A percentile compares a stretch with the other conserved stretches of the same genome.
Evolutionary conservation across 2,888 invertebrate species (phyloP).

Genomic region (Tenthredo scrophulariae): DNA sequence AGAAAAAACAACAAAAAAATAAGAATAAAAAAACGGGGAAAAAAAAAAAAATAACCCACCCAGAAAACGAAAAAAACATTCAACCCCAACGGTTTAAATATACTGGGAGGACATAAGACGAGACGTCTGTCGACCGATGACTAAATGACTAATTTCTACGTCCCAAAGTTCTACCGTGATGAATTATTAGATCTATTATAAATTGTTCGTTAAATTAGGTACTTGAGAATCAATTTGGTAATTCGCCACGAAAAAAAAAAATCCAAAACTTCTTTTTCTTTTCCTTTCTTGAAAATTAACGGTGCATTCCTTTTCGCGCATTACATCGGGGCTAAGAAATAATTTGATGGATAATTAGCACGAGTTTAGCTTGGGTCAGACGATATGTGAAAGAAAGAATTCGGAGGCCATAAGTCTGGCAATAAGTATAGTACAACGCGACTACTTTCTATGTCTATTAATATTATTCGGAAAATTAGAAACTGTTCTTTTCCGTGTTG

Average conservation of each 20-base stretch:
- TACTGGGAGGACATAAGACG: slow-evolving; percentile 63
- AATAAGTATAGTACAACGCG: neutral
- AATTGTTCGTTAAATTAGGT: slow-evolving; percentile 10
- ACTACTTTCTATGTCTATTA: slow-evolving; percentile 4
- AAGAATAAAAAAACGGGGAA: neutral
- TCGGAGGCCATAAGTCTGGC: neutral
- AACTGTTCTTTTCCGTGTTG: neutral
- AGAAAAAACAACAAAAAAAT: neutral
- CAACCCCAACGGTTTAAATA: slow-evolving; percentile 62
- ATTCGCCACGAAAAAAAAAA: neutral
- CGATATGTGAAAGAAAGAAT: neutral
- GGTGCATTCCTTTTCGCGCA: neutral
- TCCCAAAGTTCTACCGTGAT: slow-evolving; percentile 13
- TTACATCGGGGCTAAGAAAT: neutral
- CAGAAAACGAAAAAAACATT: neutral
- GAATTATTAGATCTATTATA: slow-evolving; percentile 25
- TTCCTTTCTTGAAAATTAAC: neutral
- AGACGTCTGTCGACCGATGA: slow-evolving; percentile 54
- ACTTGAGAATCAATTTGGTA: neutral
- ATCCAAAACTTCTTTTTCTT: neutral
- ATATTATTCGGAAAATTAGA: slow-evolving; percentile 4
- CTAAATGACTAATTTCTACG: slow-evolving; percentile 55
- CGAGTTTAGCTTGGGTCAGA: neutral
- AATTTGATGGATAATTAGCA: neutral
- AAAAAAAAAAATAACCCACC: neutral